phyloP scores from a whole-genome alignment of 2,113 vertebrate species.

The Charadrius vociferus region DNA sequence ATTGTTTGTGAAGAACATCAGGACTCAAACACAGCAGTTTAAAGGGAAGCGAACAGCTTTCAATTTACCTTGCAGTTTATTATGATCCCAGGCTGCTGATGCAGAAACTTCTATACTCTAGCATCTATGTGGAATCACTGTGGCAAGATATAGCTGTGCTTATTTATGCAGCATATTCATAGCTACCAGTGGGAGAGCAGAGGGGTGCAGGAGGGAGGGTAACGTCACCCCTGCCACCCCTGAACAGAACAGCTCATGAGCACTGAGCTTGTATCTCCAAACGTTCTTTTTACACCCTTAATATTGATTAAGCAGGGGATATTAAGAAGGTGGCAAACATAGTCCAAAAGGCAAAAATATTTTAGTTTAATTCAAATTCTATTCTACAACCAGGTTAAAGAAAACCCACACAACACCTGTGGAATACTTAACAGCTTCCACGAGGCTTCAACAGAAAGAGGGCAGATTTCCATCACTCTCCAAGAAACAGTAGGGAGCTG shows the following conservation, averaged over 20 bases:
- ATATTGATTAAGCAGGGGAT: neutral
- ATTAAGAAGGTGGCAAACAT: neutral
- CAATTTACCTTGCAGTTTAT: neutral
- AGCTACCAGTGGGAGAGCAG: neutral
- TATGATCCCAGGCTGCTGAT: neutral
- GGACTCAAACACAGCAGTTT: neutral
- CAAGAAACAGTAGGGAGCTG: neutral
- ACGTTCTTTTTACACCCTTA: neutral
- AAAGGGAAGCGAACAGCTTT: neutral
- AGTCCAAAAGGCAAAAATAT: neutral
- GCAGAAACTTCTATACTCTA: neutral
- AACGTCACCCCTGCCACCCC: neutral
- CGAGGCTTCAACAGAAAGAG: neutral
- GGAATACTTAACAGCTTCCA: neutral
- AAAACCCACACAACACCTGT: neutral
- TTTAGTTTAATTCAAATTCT: neutral
- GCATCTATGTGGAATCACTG: neutral
- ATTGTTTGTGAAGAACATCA: conserved; percentile 31
- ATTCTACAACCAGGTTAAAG: neutral
- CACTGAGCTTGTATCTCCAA: neutral
- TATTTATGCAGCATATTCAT: neutral
- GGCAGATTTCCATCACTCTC: neutral
- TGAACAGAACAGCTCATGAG: neutral
- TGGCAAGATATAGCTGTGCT: neutral
- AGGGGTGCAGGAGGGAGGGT: neutral